phyloP scores from a whole-genome alignment of 1,140 invertebrate species.

The Eupeodes corollae region DNA sequence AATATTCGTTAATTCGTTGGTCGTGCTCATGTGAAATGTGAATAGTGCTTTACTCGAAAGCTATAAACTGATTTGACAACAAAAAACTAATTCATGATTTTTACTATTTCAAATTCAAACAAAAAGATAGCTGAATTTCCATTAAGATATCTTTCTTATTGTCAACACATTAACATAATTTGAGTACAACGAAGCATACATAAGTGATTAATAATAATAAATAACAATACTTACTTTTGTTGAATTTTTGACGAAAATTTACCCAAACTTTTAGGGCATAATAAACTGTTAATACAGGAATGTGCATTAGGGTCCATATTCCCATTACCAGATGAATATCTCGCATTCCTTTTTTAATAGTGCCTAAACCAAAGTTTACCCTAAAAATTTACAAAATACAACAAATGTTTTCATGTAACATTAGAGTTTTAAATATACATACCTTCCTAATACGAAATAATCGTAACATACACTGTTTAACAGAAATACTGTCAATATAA shows the following conservation, averaged over 20 bases:
- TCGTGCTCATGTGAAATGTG: too few relatives aligned
- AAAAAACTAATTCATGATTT: too few relatives aligned
- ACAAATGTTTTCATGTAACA: conserved; percentile 3
- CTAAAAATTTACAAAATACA: conserved; percentile 10
- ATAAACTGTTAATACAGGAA: conserved; percentile 39
- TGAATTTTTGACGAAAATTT: conserved; percentile 19
- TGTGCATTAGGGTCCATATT: conserved; percentile 39
- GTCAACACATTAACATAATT: too few relatives aligned
- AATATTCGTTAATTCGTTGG: too few relatives aligned
- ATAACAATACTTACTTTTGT: conserved; percentile 15
- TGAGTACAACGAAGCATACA: too few relatives aligned
- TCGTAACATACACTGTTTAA: conserved; percentile 62
- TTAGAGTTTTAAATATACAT: conserved; percentile 37
- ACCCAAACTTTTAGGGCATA: conserved; percentile 38
- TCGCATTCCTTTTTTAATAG: conserved; percentile 39
- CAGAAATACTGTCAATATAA: conserved; percentile 62
- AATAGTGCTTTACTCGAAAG: too few relatives aligned
- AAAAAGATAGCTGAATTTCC: too few relatives aligned
- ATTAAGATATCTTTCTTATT: too few relatives aligned
- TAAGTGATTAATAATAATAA: too few relatives aligned
- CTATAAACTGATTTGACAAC: too few relatives aligned
- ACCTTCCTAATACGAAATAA: conserved; percentile 61
- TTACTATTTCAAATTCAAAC: too few relatives aligned
- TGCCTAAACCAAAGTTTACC: conserved; percentile 40
- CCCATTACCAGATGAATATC: conserved; percentile 38